Conservation (phyloP, 2,797 vertebrate genomes). For the Sylvilagus floridanus region DNA sequence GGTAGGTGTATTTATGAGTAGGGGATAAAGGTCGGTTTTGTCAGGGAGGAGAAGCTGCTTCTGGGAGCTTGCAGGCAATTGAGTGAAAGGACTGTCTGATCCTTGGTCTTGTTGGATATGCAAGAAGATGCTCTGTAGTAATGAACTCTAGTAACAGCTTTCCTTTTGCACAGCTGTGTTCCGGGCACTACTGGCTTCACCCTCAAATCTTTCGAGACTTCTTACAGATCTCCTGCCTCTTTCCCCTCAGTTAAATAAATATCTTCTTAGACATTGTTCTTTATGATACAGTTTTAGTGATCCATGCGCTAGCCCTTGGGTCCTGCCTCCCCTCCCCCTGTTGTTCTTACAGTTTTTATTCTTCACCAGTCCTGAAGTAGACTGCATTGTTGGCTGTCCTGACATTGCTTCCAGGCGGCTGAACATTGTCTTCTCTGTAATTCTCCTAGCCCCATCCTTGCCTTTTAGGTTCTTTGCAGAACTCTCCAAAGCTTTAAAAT, state of each 20-base stretch:
- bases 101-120: constrained; percentile 59
- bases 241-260: constrained; percentile 25
- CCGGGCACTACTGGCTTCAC: constrained; percentile 22
- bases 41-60: constrained; percentile 19
- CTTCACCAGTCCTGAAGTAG: not conserved
- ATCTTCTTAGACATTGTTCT: constrained; percentile 41
- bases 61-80: constrained; percentile 23
- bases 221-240: not conserved
- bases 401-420: constrained; percentile 9
- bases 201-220: constrained; percentile 42
- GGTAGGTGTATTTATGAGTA: constrained; percentile 57
- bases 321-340: not conserved
- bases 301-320: not conserved
- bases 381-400: not conserved
- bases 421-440: constrained; percentile 6
- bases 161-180: constrained; percentile 54
- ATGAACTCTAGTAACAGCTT: constrained; percentile 50
- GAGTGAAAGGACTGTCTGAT: constrained; percentile 29
- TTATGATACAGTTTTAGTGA: constrained; percentile 44
- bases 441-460: not conserved
- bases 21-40: constrained; percentile 74
- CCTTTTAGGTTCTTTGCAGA: constrained; percentile 35
- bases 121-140: constrained; percentile 44
- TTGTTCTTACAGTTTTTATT: constrained; percentile 42
- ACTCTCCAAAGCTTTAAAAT: constrained; percentile 36